A percentile compares a stretch with the other conserved stretches of the same genome.
Evolutionary conservation across 1,140 invertebrate genomes (phyloP).

Genomic region (Sitodiplosis mosellana): DNA sequence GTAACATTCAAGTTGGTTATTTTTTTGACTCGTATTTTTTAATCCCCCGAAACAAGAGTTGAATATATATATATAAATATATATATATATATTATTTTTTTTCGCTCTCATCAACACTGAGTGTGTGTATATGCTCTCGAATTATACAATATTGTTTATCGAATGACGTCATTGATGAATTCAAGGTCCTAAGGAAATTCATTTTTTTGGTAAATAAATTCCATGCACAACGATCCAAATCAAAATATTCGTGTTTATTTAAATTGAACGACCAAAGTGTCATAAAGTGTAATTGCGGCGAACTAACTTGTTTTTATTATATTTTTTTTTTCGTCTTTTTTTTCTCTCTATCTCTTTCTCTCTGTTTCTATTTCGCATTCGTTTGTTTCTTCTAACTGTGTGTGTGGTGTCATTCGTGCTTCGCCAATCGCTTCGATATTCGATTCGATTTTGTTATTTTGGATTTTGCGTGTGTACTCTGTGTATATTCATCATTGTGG

Average conservation of each 20-base stretch:
- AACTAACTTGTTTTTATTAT: neutral
- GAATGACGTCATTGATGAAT: conserved; percentile 5
- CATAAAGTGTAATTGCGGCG: neutral
- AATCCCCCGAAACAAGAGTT: neutral
- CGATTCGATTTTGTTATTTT: neutral
- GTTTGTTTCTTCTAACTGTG: too few relatives aligned
- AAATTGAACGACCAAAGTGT: neutral
- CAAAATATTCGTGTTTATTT: too few relatives aligned
- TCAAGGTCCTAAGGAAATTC: conserved; percentile 3
- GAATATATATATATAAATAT: neutral
- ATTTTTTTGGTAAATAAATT: neutral
- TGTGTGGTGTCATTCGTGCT: neutral
- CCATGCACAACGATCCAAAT: neutral
- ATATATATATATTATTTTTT: neutral
- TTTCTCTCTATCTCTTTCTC: neutral
- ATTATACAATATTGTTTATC: conserved; percentile 1
- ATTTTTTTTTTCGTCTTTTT: neutral
- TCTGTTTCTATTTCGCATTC: neutral
- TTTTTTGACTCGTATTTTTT: too few relatives aligned
- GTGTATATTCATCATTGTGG: neutral
- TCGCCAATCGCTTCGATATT: neutral
- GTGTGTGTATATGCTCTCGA: neutral
- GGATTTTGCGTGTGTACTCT: neutral
- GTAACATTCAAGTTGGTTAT: too few relatives aligned
- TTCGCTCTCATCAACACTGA: neutral